A percentile compares a stretch with the other conserved stretches of the same genome.
These are phyloP conservation scores for Mamestra brassicae DNA, from an alignment of 2,888 invertebrate genomes.

Conservation along the genomic window DNA sequence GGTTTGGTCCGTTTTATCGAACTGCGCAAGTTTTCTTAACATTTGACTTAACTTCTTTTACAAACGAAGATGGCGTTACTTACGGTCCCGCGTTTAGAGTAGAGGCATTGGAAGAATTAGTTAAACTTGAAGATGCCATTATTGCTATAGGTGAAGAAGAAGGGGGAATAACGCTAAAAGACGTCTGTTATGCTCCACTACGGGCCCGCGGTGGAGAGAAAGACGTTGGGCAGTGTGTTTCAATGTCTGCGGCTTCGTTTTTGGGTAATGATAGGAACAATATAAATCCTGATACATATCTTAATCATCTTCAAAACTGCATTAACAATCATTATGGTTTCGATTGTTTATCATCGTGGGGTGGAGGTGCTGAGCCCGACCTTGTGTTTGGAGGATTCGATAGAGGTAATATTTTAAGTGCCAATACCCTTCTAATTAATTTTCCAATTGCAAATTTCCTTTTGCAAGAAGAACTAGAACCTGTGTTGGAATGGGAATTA, in stretches of 20 bases:
- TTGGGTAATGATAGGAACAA: constrained; percentile 91
- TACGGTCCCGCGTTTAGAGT: constrained; percentile 96
- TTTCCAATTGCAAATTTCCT: constrained; percentile 94
- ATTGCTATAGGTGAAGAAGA: constrained; percentile 91
- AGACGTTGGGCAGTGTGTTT: constrained; percentile 93
- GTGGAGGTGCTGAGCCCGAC: constrained; percentile 96
- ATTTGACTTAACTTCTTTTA: constrained; percentile 88
- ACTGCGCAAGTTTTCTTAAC: constrained; percentile 97
- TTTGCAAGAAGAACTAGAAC: constrained; percentile 89
- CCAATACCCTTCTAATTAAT: constrained; percentile 93
- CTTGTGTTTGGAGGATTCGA: constrained; percentile 95
- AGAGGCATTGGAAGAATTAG: constrained; percentile 94
- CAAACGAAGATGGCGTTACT: constrained; percentile 79
- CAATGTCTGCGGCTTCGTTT: constrained; percentile 96
- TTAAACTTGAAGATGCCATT: constrained; percentile 93
- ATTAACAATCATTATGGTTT: constrained; percentile 83
- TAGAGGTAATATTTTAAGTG: constrained; percentile 82
- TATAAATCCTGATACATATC: constrained; percentile 88
- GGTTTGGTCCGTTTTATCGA: constrained; percentile 97
- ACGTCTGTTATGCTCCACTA: constrained; percentile 96
- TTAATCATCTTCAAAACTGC: constrained; percentile 82
- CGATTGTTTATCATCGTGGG: constrained; percentile 95
- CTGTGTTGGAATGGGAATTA: constrained; percentile 94
- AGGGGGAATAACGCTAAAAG: constrained; percentile 84
- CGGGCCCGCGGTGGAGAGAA: constrained; percentile 91